Conservation (phyloP, 2,797 vertebrate genomes). For the Vultur gryphus region DNA sequence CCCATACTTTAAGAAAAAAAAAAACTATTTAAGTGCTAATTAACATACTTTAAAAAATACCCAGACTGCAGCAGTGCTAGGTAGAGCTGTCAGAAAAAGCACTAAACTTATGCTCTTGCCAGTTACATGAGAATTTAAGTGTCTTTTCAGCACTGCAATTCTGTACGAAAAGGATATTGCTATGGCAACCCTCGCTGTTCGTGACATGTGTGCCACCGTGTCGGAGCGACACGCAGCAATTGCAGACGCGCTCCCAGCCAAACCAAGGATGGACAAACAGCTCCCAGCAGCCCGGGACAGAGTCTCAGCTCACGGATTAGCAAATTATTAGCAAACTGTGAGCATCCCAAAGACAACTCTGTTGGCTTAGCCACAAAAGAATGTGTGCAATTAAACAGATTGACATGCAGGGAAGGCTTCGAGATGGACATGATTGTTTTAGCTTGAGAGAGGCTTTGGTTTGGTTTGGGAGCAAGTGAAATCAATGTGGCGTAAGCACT, state of each 20-base stretch:
- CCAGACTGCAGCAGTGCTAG: conserved; percentile 46
- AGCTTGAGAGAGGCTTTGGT: background rate
- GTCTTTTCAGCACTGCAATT: conserved; percentile 37
- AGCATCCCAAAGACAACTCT: background rate
- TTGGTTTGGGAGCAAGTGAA: background rate
- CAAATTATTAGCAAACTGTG: background rate
- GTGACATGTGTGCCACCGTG: conserved; percentile 45
- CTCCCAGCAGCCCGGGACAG: background rate
- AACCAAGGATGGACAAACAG: background rate
- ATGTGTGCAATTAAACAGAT: background rate
- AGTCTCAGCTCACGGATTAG: background rate
- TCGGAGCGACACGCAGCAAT: background rate
- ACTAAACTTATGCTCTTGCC: conserved; percentile 56
- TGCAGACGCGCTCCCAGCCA: background rate
- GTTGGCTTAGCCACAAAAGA: background rate
- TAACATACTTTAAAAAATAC: conserved; percentile 61
- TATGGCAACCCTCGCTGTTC: conserved; percentile 57
- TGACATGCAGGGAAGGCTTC: background rate
- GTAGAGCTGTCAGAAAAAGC: conserved; percentile 64
- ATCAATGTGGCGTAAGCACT: background rate
- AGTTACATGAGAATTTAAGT: conserved; percentile 52
- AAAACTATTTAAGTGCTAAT: conserved; percentile 48
- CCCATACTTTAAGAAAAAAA: background rate
- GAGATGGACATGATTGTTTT: background rate
- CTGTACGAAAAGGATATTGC: background rate